Percentiles rank a stretch among this genome's conserved stretches.
These are phyloP conservation scores for Ianthella basta DNA, from an alignment of 37 sponge, comb jelly and placozoan species.

Conservation along the genomic window DNA sequence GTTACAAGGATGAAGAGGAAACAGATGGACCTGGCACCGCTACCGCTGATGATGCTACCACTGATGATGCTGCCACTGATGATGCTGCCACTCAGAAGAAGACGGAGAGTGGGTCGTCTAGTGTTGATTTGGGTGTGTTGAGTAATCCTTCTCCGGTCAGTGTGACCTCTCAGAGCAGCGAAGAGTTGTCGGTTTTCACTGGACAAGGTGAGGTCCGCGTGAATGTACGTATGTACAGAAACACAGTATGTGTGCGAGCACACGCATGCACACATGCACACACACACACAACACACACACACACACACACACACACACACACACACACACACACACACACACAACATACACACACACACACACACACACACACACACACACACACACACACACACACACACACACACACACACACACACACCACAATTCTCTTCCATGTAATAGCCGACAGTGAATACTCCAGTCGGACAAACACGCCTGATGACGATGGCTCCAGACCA, in stretches of 20 bases:
- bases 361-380: conserved; percentile 7
- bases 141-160: too few species aligned
- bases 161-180: conserved; percentile 25
- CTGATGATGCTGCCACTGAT: too few species aligned
- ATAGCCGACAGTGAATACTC: not conserved
- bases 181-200: conserved; percentile 20
- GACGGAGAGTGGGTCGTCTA: too few species aligned
- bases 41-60: too few species aligned
- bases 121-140: too few species aligned
- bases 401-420: not conserved
- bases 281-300: conserved; percentile 17
- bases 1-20: too few species aligned
- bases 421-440: not conserved
- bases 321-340: conserved; percentile 21
- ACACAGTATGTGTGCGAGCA: conserved; percentile 20
- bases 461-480: not conserved
- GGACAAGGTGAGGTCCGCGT: not conserved
- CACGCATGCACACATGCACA: not conserved
- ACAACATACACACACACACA: conserved; percentile 18
- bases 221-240: too few species aligned
- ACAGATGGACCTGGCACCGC: too few species aligned
- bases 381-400: conserved; percentile 14
- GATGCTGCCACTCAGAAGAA: too few species aligned
- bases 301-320: conserved; percentile 45
- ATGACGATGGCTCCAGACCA: not conserved